Evolutionary conservation across 1,140 invertebrate genomes (phyloP).

Genomic region (Panulirus ornatus): DNA sequence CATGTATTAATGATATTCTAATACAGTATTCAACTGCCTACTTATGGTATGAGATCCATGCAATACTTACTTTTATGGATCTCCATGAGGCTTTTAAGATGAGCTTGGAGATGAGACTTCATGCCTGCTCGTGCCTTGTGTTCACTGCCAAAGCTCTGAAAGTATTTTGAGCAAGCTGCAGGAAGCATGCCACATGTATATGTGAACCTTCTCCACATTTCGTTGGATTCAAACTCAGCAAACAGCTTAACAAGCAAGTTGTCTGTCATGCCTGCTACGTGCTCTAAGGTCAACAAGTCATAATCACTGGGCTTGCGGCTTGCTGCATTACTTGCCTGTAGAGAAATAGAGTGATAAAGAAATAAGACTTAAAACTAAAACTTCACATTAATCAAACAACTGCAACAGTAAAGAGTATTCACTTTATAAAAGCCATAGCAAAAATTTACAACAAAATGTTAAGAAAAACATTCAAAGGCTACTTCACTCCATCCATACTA

Average conservation of each 20-base stretch:
- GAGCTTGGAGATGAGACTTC: constrained; percentile 50
- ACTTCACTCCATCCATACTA: too few relatives aligned
- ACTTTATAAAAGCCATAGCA: too few relatives aligned
- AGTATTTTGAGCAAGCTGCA: constrained; percentile 59
- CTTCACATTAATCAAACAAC: too few relatives aligned
- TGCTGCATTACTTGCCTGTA: constrained; percentile 29
- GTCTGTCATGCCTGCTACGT: constrained; percentile 54
- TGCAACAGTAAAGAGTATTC: too few relatives aligned
- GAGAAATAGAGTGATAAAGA: neutral
- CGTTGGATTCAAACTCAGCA: constrained; percentile 56
- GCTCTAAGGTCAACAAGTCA: constrained; percentile 51
- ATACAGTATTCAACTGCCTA: too few relatives aligned
- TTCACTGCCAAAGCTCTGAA: constrained; percentile 66
- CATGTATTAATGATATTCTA: too few relatives aligned
- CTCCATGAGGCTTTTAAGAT: constrained; percentile 50
- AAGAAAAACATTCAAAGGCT: too few relatives aligned
- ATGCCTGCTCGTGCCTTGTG: constrained; percentile 59
- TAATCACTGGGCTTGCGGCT: constrained; percentile 58
- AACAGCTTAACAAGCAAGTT: constrained; percentile 60
- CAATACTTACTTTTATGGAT: constrained; percentile 55
- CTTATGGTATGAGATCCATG: neutral
- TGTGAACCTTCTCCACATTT: constrained; percentile 61
- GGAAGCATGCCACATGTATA: constrained; percentile 64
- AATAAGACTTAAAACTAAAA: neutral
- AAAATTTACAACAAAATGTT: too few relatives aligned